phyloP scores from a whole-genome alignment of 1,140 invertebrate genomes.

The Drosophila pallidifrons region DNA sequence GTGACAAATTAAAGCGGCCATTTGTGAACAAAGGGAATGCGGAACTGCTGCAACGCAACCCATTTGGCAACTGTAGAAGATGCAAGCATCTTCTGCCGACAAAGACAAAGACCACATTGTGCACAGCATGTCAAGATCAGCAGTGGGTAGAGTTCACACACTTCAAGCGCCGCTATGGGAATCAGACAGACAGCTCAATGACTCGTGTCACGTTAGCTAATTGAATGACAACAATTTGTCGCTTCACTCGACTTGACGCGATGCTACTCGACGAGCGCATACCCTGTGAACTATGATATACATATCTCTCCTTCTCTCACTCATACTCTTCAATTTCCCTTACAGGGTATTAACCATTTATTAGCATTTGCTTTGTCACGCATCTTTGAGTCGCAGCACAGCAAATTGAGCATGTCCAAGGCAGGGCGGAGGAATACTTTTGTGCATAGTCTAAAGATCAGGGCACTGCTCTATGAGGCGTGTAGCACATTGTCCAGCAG shows the following conservation, averaged over 20 bases:
- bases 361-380: slow-evolving; percentile 55
- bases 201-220: background rate
- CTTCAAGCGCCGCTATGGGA: background rate
- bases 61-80: slow-evolving; percentile 6
- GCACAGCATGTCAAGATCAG: slow-evolving; percentile 13
- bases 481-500: slow-evolving; percentile 21
- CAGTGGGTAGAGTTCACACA: slow-evolving; percentile 27
- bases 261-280: background rate
- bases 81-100: background rate
- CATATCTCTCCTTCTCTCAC: background rate
- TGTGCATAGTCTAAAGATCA: slow-evolving; percentile 26
- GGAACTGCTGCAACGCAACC: slow-evolving; percentile 29
- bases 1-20: slow-evolving; percentile 38
- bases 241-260: background rate
- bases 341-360: slow-evolving; percentile 16
- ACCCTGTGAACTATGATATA: background rate
- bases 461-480: slow-evolving; percentile 27
- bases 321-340: background rate
- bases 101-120: slow-evolving; percentile 26
- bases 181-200: slow-evolving; percentile 1
- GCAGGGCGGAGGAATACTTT: background rate
- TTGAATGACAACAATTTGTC: background rate
- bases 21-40: slow-evolving; percentile 43
- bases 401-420: slow-evolving; percentile 66
- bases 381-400: slow-evolving; percentile 57